Evolutionary conservation across 2,797 vertebrate species (phyloP), one percentile per base, ranked within the genome.

Genomic region (Gila robusta): DNA sequence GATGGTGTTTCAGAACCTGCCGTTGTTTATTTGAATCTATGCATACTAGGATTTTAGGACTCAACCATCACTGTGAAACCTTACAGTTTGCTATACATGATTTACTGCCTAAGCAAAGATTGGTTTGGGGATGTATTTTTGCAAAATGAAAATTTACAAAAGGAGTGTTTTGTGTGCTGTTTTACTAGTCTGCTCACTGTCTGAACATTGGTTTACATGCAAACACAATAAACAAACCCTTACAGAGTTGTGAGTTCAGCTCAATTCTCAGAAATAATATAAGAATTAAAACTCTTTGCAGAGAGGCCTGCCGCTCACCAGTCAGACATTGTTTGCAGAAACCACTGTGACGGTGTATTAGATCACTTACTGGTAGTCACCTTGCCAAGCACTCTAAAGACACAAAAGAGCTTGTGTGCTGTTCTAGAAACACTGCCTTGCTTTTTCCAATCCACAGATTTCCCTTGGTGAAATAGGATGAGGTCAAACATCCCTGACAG

Each of bases 151-250:
- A 71, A 81, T 28, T 5, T 52, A 71, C 64, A 62, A 67, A 83
- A 86, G 8, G 19, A 6, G 2, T 79, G 66, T 79, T 56, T 62
- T 71, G 37, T 80, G 41, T 76, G 76, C 81, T 17, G 62, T 83
- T 79, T 39, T 21, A 37, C 82, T 77, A 80, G 59, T 35, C 88
- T 89, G 47, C 64, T 82, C 23, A 62, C 86, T 62, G 84, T 87
- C 73, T 92, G 76, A 84, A 88, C 83, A 92, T 16, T 85, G 73
- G 84, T 88, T 84, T 21, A 87, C 76, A 90, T 59, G 23, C 84
- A 91, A 89, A 84, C 44, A 85, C 44, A 86, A 93, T 93, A 91
- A 94, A 94, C 91, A 79, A 66, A 32, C 76, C 62, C 74, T 88
- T 54, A 87, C 79, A 81, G 88, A 88, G 88, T 91, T 84, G 86